Base-by-base conservation (phyloP, 2,113 vertebrate species). In the Brienomyrus longianalis region DNA sequence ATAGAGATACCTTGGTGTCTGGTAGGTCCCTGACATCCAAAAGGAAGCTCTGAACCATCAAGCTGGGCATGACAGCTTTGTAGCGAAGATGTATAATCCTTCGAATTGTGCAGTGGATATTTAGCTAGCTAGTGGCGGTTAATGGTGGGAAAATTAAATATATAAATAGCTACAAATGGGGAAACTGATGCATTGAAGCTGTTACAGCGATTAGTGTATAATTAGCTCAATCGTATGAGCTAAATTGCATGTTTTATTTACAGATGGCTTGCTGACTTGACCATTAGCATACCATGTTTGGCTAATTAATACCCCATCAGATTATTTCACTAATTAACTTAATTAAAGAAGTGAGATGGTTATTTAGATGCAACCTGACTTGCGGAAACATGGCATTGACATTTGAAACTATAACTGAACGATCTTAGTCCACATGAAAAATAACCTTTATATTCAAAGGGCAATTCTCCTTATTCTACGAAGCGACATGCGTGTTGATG, bases 111-210 rank as follows among this genome's bases (percentile, higher is more conserved):
- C 23, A 62, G 7, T 62, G 52, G 39, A 47, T 48, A 31, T 51
- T 19, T 89, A 56, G 74, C 88, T 83, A 59, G 77, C 54, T 48
- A 47, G 52, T 77, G 87, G 45, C 52, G 87, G 52, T 85, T 89
- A 89, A 89, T 89, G 89, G 89, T 89, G 89, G 89, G 62, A 89
- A 43, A 89, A 89, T 83, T 89, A 89, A 89, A 89, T 89, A 89
- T 84, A 84, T 89, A 89, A 89, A 89, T 84, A 89, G 80, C 56
- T 88, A 89, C 80, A 85, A 56, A 89, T 56, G 21, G 45, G 45
- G 27, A 52, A 35, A 43, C 43, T 39, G 74, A 83, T 83, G 74
- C 51, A 59, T 54, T 45, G 35, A 59, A 9, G 70, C 88, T 39
- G 70, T 89, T 89, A 52, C 51, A 56, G 11, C 51, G 85, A 87